These are phyloP conservation scores for Semotilus atromaculatus DNA, from an alignment of 2,797 vertebrate species.

Conservation along the genomic window DNA sequence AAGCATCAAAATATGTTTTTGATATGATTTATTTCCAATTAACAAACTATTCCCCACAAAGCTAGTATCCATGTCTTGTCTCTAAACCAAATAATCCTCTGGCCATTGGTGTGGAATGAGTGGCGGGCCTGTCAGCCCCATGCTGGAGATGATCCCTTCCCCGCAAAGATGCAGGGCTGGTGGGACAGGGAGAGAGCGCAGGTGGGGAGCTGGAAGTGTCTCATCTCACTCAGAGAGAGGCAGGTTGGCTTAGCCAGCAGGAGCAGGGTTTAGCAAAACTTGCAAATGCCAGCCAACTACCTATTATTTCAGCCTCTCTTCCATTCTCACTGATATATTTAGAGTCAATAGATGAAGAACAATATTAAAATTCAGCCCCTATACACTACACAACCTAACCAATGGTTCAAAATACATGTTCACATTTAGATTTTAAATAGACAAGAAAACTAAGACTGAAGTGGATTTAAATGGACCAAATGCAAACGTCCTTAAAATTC, in stretches of 20 bases:
- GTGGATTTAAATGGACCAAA: neutral
- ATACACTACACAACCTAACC: neutral
- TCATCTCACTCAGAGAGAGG: constrained; percentile 73
- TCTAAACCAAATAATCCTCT: constrained; percentile 71
- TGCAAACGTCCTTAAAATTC: neutral
- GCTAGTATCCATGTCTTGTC: neutral
- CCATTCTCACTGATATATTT: constrained; percentile 52
- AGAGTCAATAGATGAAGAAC: constrained; percentile 12
- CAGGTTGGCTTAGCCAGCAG: constrained; percentile 69
- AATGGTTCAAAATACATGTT: neutral
- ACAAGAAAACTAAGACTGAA: neutral
- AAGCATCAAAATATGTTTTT: neutral
- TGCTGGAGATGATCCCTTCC: constrained; percentile 76
- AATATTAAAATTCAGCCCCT: neutral
- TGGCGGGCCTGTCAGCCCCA: constrained; percentile 65
- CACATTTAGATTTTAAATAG: neutral
- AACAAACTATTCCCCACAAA: constrained; percentile 8
- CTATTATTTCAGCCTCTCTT: constrained; percentile 64
- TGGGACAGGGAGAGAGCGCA: constrained; percentile 74
- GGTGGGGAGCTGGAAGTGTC: constrained; percentile 79
- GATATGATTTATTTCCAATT: neutral
- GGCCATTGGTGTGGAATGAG: constrained; percentile 71
- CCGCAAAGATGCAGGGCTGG: constrained; percentile 68
- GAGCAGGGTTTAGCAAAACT: constrained; percentile 68
- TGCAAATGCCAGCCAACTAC: constrained; percentile 78